Evolutionary conservation across 2,797 vertebrate genomes (phyloP).

Genomic region (Lerista edwardsae): DNA sequence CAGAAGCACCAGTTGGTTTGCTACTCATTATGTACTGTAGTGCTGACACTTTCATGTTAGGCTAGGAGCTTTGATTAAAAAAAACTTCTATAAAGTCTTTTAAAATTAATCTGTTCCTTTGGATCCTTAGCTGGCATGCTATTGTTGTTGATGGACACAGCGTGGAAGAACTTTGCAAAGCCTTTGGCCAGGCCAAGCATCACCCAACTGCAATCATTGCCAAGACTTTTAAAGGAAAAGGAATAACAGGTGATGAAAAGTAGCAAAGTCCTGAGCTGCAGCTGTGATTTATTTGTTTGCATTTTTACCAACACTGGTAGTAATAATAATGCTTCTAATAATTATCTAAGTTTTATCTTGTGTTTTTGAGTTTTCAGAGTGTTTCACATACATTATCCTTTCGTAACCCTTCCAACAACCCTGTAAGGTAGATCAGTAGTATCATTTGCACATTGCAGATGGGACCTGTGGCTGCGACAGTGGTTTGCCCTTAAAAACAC

Average conservation of each 20-base stretch:
- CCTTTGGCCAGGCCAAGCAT: slow-evolving; percentile 90
- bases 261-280: rapidly evolving
- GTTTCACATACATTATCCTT: neutral
- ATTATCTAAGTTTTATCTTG: slow-evolving; percentile 3
- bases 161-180: slow-evolving; percentile 95
- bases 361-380: neutral
- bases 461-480: neutral
- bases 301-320: neutral
- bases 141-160: slow-evolving; percentile 95
- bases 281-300: rapidly evolving
- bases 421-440: neutral
- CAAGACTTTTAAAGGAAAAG: slow-evolving; percentile 94
- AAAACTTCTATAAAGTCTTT: slow-evolving; percentile 53
- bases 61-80: neutral
- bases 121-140: slow-evolving; percentile 86
- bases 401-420: neutral
- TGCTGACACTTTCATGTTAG: neutral
- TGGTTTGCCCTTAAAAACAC: neutral
- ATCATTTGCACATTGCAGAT: neutral
- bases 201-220: slow-evolving; percentile 94
- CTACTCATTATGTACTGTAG: no score
- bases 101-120: slow-evolving; percentile 63
- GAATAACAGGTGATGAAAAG: slow-evolving; percentile 87
- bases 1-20: no score
- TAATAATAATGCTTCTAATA: neutral